Conservation (phyloP, 1,140 invertebrate species). For the Magallana angulata region DNA sequence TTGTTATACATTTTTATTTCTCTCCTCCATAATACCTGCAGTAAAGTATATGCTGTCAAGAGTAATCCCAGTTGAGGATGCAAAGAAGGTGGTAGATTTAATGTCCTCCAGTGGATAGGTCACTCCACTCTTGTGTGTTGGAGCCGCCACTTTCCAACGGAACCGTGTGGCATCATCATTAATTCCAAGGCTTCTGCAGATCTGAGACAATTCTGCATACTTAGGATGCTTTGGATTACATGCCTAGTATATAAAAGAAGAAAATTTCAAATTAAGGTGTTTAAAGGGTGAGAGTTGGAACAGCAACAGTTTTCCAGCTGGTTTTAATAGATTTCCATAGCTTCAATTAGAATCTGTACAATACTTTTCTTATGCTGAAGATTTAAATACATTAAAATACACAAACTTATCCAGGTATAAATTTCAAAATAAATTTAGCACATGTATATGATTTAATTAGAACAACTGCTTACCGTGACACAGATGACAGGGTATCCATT, state of each 20-base stretch:
- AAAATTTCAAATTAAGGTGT: neutral
- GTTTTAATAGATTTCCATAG: too few species aligned
- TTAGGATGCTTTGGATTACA: conserved; percentile 79
- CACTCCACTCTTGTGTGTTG: conserved; percentile 70
- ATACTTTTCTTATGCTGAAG: too few species aligned
- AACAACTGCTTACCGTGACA: conserved; percentile 75
- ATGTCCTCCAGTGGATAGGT: conserved; percentile 74
- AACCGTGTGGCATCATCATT: conserved; percentile 77
- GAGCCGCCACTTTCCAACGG: conserved; percentile 78
- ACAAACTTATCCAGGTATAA: too few species aligned
- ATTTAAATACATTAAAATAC: too few species aligned
- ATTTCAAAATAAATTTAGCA: too few species aligned
- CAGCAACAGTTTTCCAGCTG: too few species aligned
- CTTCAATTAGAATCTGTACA: too few species aligned
- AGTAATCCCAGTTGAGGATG: conserved; percentile 73
- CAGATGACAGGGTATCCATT: conserved; percentile 80
- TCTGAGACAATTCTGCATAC: conserved; percentile 70
- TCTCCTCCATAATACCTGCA: conserved; percentile 67
- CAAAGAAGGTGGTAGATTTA: conserved; percentile 77
- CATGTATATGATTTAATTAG: neutral
- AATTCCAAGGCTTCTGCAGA: conserved; percentile 76
- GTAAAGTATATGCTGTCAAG: conserved; percentile 80
- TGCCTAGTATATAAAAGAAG: conserved; percentile 66
- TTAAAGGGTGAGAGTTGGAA: neutral
- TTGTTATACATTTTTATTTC: too few species aligned